Conservation (phyloP, 2,888 invertebrate genomes). For the Acanthosepion lycidas region DNA sequence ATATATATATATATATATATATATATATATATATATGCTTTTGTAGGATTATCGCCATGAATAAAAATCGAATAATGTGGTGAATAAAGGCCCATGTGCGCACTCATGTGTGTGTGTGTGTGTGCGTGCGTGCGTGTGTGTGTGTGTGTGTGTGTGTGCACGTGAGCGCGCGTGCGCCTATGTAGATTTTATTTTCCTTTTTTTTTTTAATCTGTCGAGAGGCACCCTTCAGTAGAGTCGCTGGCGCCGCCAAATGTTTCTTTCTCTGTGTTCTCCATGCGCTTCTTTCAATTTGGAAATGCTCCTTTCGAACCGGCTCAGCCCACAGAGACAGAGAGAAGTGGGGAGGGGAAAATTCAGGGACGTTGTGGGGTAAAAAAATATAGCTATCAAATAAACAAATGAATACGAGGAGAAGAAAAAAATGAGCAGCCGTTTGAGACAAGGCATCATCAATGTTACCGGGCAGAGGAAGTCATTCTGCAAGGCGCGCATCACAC, state of each 20-base stretch:
- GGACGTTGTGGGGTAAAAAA: too few relatives aligned
- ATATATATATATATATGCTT: too few relatives aligned
- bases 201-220: neutral
- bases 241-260: neutral
- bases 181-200: neutral
- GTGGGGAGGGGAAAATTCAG: neutral
- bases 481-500: neutral
- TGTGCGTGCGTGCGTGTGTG: neutral
- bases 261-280: neutral
- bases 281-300: neutral
- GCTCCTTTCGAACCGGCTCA: neutral
- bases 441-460: neutral
- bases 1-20: too few relatives aligned
- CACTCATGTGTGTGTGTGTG: too few relatives aligned
- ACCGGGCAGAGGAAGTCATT: neutral
- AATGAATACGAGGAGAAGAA: neutral
- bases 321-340: neutral
- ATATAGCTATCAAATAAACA: too few relatives aligned
- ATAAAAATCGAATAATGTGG: neutral
- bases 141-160: neutral
- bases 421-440: neutral
- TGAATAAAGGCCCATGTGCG: neutral
- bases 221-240: neutral
- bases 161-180: neutral
- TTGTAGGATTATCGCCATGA: too few relatives aligned